These are phyloP conservation scores for Sinhomidia bicolor DNA, from an alignment of 2,888 invertebrate species.

Conservation along the genomic window DNA sequence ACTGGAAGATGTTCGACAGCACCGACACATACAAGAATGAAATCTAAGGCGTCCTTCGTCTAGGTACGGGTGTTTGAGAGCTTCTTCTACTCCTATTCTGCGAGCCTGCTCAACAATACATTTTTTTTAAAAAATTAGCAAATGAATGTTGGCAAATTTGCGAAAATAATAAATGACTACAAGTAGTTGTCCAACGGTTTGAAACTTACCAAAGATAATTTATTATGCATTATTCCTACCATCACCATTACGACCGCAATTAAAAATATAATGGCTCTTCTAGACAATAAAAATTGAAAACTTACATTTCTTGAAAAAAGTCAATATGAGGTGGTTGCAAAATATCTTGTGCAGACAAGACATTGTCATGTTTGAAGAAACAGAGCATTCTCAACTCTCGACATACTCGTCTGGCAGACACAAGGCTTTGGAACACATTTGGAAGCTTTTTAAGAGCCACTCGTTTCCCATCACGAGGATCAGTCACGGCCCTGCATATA, in stretches of 20 bases:
- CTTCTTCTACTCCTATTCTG: conserved; percentile 96
- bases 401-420: conserved; percentile 99
- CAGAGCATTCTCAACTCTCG: conserved; percentile 99
- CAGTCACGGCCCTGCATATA: conserved; percentile 97
- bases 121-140: conserved; percentile 70
- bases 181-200: too few relatives aligned
- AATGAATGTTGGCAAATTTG: too few relatives aligned
- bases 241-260: too few relatives aligned
- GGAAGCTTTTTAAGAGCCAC: conserved; percentile 99
- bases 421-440: conserved; percentile 99
- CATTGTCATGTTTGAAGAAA: conserved; percentile 99
- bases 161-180: too few relatives aligned
- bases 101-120: conserved; percentile 87
- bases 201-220: too few relatives aligned
- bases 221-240: too few relatives aligned
- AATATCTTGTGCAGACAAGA: conserved; percentile 98
- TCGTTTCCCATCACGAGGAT: conserved; percentile 98
- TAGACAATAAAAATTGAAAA: conserved; percentile 51
- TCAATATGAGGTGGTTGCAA: conserved; percentile 99
- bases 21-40: conserved; percentile 99
- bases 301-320: conserved; percentile 99
- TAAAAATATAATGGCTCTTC: too few relatives aligned
- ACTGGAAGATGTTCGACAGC: conserved; percentile 89
- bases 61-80: conserved; percentile 97
- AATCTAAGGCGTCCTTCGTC: conserved; percentile 99